Base-by-base conservation (phyloP, 64 coral and sea anemone genomes). In the Montipora cactus region DNA sequence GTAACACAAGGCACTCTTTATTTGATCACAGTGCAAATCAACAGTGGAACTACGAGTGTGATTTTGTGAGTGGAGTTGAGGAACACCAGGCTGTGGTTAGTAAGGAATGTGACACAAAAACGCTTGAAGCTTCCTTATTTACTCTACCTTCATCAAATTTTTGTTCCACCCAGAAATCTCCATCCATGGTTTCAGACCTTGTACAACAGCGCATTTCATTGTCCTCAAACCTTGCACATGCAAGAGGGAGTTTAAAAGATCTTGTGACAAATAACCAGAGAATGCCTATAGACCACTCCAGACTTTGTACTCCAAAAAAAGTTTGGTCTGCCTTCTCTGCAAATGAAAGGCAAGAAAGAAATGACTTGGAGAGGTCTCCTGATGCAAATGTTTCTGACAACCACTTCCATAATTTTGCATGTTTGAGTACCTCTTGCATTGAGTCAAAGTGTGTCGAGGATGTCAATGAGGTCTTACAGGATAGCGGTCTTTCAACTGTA, bases 261-360 rank as follows among this genome's bases (percentile, higher is more conserved):
- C 19, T 71, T 71, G 5, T 16, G 2, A 13, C 44, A 70, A 20
- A 7, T 71, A 49, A n/a, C 6, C 5, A 71, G 45, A 81, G 25
- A 4, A 37, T 61, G 20, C 8, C 53, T 28, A 8, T 5, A 9
- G 10, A 50, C 19, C 20, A 59, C 55, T 59, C 77, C 28, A 89
- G 3, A 48, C 53, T 57, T 57, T 57, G 53, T 57, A 57, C 53
- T 11, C 53, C 53, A 11, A 57, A 87, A 25, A 87, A 87, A 13
- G 90, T 87, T 3, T n/a, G 84, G 52, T 94, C 83, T 85, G 13
- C 74, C 13, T 94, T 90, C 79, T 12, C 52, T 84, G 79, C 70
- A 52, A 51, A 84, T 52, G 67, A 77, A 79, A 70, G 67, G 7
- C 18, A 87, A 87, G 72, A 57, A 53, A 50, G 16, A 90, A 81